Percentiles rank a stretch among this genome's conserved stretches.
These are phyloP conservation scores for Didymodactylos carnosus DNA, from an alignment of 2,888 invertebrate species.

Conservation along the genomic window DNA sequence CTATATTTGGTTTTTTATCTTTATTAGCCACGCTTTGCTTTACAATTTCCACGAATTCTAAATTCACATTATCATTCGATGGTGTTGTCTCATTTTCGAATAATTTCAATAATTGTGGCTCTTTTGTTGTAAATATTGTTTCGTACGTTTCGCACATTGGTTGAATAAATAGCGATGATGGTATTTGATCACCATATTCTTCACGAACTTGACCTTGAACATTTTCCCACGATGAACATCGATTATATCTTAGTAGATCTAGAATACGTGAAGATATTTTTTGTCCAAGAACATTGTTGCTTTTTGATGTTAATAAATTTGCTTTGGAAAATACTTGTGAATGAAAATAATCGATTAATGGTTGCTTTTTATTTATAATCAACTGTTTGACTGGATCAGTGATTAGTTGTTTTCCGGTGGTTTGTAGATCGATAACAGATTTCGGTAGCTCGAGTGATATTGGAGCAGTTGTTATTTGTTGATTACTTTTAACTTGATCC, in stretches of 20 bases:
- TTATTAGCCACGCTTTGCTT: background rate
- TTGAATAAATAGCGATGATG: background rate
- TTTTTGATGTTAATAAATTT: background rate
- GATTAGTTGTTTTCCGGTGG: background rate
- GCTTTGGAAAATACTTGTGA: background rate
- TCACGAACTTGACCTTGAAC: background rate
- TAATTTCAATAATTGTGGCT: background rate
- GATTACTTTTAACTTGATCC: background rate
- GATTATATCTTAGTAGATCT: background rate
- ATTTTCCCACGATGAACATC: background rate
- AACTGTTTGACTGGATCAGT: background rate
- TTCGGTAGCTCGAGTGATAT: too few relatives aligned
- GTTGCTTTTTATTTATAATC: background rate
- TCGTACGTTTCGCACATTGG: background rate
- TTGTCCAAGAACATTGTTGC: background rate
- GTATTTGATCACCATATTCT: background rate
- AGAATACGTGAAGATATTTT: background rate
- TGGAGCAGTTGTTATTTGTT: background rate
- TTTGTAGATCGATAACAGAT: background rate
- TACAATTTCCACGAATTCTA: background rate
- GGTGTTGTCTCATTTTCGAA: background rate
- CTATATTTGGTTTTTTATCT: background rate
- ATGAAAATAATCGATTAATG: background rate
- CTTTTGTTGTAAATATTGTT: background rate
- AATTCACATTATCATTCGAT: background rate